phyloP scores from a whole-genome alignment of 2,113 vertebrate species.

The Cichladusa arquata region DNA sequence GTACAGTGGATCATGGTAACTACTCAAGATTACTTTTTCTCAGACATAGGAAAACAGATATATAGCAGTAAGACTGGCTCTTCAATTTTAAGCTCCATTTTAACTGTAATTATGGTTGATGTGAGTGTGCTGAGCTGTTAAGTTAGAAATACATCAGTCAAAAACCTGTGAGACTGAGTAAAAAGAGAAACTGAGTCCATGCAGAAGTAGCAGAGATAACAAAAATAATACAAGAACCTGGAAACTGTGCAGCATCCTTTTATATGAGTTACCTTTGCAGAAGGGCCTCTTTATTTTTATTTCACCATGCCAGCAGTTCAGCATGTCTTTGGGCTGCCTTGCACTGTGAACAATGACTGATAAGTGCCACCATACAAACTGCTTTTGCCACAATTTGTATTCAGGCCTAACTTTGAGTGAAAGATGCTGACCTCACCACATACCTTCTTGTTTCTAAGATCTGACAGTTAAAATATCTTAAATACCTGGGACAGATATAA shows the following conservation, averaged over 20 bases:
- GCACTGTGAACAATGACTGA: background rate
- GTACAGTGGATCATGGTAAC: background rate
- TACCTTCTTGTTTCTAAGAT: background rate
- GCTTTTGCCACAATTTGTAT: accelerated
- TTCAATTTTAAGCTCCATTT: background rate
- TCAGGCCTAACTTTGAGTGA: background rate
- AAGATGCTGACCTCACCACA: accelerated
- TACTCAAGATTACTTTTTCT: background rate
- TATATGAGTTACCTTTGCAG: background rate
- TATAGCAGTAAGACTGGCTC: background rate
- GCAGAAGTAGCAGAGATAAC: background rate
- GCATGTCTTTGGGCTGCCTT: accelerated
- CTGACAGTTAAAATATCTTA: background rate
- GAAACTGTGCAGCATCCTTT: background rate
- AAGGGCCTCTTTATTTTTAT: background rate
- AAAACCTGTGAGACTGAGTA: background rate
- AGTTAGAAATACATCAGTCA: background rate
- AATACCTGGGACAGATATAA: background rate
- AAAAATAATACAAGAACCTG: background rate
- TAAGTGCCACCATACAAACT: background rate
- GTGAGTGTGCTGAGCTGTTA: background rate
- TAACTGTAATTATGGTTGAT: background rate
- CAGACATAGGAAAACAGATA: background rate
- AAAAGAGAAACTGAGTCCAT: background rate
- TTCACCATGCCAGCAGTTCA: background rate